Base-by-base conservation (phyloP, 2,888 invertebrate species). In the Acrobasis repandana region DNA sequence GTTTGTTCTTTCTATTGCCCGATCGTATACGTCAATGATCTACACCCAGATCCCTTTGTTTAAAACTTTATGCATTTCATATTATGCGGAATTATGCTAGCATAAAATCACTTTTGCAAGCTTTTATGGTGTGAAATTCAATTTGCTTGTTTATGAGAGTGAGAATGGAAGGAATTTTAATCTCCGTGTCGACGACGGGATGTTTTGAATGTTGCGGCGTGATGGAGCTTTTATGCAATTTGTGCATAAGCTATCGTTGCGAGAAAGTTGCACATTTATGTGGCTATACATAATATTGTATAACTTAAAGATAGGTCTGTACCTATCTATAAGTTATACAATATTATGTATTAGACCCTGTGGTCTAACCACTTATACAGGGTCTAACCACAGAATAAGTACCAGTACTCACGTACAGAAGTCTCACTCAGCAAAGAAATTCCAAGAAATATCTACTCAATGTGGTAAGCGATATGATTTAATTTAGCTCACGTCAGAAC, bases 81-180 rank as follows among this genome's bases (percentile, higher is more conserved):
- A 73, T 74, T 71, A 71, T 69, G 64, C 65, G 61, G 66, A 68
- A 72, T 72, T 67, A 79, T 72, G 71, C 69, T 60, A 63, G 69
- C 71, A 68, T 73, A 74, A 76, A 79, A 75, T 72, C 71, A 74
- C 74, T 58, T 76, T 74, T 65, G 67, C 64, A 20, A 61, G 69
- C 71, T 73, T 73, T 75, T 73, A 76, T 70, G 65, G 72, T 71
- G 74, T 71, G 63, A 74, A 74, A 78, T 78, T 75, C 73, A 76
- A 76, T 77, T 76, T 74, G 60, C 67, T 70, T 72, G 75, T 72
- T 74, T 72, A 73, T 68, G 65, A 65, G 56, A 59, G 54, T 49
- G 54, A 51, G 49, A 36, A 58, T 36, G 58, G 58, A 49, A 38
- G 38, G 50, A 34, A 50, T 50, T 58, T 58, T 50, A 50, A 58